Conservation (phyloP, 2,113 vertebrate genomes). For the Muntiacus reevesi region DNA sequence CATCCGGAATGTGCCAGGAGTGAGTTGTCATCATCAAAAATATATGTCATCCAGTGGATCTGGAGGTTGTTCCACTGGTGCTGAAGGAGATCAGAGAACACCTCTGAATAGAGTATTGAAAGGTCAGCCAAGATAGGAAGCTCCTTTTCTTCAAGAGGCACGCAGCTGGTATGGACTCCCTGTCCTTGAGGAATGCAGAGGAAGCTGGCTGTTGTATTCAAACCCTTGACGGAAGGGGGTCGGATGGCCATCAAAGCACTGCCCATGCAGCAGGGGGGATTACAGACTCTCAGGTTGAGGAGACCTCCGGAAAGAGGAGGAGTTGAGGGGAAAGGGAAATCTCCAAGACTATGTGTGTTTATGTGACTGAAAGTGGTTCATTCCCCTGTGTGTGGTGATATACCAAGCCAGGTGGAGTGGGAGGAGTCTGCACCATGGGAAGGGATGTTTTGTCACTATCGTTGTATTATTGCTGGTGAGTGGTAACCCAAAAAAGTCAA, state of each 20-base stretch:
- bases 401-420: neutral
- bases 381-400: neutral
- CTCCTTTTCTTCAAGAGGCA: slow-evolving; percentile 91
- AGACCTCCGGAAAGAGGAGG: slow-evolving; percentile 89
- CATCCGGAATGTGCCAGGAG: slow-evolving; percentile 86
- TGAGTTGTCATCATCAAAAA: slow-evolving; percentile 92
- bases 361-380: neutral
- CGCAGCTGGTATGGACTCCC: slow-evolving; percentile 86
- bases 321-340: neutral
- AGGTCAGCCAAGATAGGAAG: slow-evolving; percentile 90
- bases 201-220: slow-evolving; percentile 84
- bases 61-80: slow-evolving; percentile 91
- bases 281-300: slow-evolving; percentile 91
- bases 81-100: slow-evolving; percentile 91
- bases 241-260: slow-evolving; percentile 86
- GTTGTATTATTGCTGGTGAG: neutral
- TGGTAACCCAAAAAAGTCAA: neutral
- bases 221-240: slow-evolving; percentile 87
- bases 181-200: slow-evolving; percentile 87
- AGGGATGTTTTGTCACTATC: neutral
- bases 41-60: slow-evolving; percentile 94
- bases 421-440: neutral
- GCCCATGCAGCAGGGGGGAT: slow-evolving; percentile 87
- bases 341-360: neutral
- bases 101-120: slow-evolving; percentile 88